These are phyloP conservation scores for Drosophila varians DNA, from an alignment of 1,140 invertebrate genomes.

Conservation along the genomic window DNA sequence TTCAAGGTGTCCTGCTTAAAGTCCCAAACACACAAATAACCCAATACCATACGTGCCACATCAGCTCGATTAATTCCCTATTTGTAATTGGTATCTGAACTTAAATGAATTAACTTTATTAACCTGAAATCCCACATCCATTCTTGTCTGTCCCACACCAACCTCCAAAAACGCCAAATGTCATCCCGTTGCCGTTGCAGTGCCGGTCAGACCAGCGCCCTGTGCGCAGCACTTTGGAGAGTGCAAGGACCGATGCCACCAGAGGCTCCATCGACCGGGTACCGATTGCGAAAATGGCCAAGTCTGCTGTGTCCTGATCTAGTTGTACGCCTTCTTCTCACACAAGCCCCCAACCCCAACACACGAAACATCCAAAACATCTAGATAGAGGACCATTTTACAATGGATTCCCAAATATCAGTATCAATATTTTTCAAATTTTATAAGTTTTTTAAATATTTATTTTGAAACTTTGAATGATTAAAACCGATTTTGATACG, in stretches of 20 bases:
- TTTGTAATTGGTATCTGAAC: slow-evolving; percentile 13
- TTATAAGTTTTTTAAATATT: background rate
- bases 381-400: background rate
- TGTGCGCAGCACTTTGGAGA: slow-evolving; percentile 63
- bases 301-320: slow-evolving; percentile 73
- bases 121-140: slow-evolving; percentile 7
- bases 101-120: slow-evolving; percentile 17
- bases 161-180: slow-evolving; percentile 33
- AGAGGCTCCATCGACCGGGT: slow-evolving; percentile 57
- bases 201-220: slow-evolving; percentile 76
- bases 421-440: background rate
- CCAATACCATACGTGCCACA: slow-evolving; percentile 16
- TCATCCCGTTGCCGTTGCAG: slow-evolving; percentile 50
- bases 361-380: slow-evolving; percentile 8
- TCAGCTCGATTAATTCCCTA: slow-evolving; percentile 27
- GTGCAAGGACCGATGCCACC: slow-evolving; percentile 66
- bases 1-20: slow-evolving; percentile 17
- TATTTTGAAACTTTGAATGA: background rate
- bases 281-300: slow-evolving; percentile 71
- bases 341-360: slow-evolving; percentile 11
- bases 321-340: slow-evolving; percentile 18
- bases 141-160: slow-evolving; percentile 10
- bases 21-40: background rate
- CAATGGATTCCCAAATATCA: background rate
- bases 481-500: slow-evolving; percentile 17